phyloP scores from a whole-genome alignment of 92 coral and sea anemone genomes.

The Isaurus tuberculatus region DNA sequence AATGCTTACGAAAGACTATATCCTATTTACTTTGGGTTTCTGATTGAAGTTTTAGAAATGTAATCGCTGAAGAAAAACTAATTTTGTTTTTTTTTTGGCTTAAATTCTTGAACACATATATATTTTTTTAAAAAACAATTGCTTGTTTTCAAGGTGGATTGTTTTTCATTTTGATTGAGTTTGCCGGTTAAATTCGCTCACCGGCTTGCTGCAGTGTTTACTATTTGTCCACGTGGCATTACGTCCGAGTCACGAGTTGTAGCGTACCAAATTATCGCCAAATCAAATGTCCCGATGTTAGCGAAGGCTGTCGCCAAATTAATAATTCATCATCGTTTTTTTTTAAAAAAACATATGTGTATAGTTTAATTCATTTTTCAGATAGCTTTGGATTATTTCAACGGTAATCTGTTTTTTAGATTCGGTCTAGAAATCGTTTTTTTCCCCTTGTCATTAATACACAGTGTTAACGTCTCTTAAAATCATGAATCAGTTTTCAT shows the following conservation, averaged over 20 bases:
- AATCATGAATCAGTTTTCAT: too few relatives aligned
- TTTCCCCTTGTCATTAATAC: too few relatives aligned
- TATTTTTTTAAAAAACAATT: neutral
- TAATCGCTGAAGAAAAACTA: neutral
- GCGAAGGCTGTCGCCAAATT: neutral
- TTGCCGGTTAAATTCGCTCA: constrained; percentile 12
- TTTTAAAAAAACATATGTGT: neutral
- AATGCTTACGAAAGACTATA: neutral
- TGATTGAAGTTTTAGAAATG: neutral
- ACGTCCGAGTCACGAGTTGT: constrained; percentile 31
- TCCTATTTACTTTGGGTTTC: neutral
- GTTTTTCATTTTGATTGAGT: neutral
- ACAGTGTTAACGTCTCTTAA: too few relatives aligned
- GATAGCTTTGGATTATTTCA: too few relatives aligned
- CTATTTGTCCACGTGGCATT: constrained; percentile 29
- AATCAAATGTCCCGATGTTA: neutral
- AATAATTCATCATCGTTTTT: neutral
- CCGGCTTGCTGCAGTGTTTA: constrained; percentile 41
- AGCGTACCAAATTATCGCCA: neutral
- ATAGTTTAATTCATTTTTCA: too few relatives aligned
- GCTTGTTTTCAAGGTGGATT: neutral
- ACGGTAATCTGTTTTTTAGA: too few relatives aligned
- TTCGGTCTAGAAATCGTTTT: too few relatives aligned
- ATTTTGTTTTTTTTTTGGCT: neutral
- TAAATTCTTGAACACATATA: neutral